Evolutionary conservation across 2,113 vertebrate genomes (phyloP).

Genomic region (Globicephala melas): DNA sequence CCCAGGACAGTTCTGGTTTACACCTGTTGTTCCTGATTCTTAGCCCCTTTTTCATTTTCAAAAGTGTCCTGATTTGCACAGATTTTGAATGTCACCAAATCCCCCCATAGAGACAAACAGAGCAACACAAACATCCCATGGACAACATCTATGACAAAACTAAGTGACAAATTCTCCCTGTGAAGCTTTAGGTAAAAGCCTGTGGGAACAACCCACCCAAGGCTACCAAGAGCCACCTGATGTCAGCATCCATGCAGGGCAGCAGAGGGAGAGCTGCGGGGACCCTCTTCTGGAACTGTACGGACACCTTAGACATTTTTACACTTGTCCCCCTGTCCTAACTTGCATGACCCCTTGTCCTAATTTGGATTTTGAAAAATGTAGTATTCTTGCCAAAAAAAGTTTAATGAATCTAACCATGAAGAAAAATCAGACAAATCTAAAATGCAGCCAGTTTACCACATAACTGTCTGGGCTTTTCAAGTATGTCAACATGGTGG

Average conservation of each 20-base stretch:
- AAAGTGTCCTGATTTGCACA: neutral
- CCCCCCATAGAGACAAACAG: neutral
- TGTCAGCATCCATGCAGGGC: neutral
- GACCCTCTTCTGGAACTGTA: neutral
- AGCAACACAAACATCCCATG: neutral
- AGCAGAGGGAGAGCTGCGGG: fast-evolving
- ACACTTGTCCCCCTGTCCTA: neutral
- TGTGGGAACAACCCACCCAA: neutral
- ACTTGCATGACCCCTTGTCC: neutral
- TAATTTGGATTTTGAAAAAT: neutral
- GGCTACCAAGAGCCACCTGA: fast-evolving
- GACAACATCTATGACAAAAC: neutral
- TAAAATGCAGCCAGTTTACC: neutral
- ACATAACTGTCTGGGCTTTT: neutral
- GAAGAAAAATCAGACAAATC: neutral
- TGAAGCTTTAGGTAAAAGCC: neutral
- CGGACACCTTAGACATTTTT: no score
- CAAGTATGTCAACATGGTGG: neutral
- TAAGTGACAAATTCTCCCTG: neutral
- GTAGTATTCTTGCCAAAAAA: neutral
- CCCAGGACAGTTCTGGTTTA: neutral
- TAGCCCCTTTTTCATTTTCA: neutral
- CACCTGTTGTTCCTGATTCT: neutral
- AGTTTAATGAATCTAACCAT: neutral
- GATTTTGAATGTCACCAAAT: neutral